Evolutionary conservation across 2,797 vertebrate species (phyloP).

Genomic region (Prionace glauca): DNA sequence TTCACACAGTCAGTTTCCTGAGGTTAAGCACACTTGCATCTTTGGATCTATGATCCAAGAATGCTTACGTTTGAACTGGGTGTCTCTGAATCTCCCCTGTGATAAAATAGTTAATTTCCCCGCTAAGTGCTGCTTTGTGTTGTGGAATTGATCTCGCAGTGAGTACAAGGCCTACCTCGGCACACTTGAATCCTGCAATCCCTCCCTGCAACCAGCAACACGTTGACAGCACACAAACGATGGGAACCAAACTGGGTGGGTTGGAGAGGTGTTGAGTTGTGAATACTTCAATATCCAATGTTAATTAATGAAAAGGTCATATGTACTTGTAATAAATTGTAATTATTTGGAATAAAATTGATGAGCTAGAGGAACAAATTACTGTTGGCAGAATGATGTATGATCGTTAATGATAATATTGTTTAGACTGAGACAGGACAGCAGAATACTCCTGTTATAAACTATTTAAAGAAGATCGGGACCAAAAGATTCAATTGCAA

Average conservation of each 20-base stretch:
- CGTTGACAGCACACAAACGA: not conserved
- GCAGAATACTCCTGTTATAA: not conserved
- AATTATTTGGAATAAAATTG: not conserved
- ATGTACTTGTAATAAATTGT: not conserved
- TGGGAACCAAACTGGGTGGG: not conserved
- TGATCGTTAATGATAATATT: not conserved
- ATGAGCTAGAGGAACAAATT: not conserved
- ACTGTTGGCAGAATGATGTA: not conserved
- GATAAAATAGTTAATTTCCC: not conserved
- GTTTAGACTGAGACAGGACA: not conserved
- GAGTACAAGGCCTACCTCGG: too few relatives aligned
- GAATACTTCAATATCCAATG: not conserved
- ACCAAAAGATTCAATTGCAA: not conserved
- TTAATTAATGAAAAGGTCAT: not conserved
- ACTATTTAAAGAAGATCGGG: not conserved
- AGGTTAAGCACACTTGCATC: not conserved
- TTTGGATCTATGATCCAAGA: not conserved
- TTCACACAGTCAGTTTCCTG: not conserved
- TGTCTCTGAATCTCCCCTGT: not conserved
- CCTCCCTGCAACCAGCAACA: not conserved
- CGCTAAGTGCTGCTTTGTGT: not conserved
- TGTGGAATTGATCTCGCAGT: not conserved
- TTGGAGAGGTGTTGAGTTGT: not conserved
- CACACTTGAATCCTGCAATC: not conserved
- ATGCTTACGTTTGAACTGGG: not conserved